Evolutionary conservation across 2,113 vertebrate species (phyloP).

Genomic region (Camelus dromedarius): DNA sequence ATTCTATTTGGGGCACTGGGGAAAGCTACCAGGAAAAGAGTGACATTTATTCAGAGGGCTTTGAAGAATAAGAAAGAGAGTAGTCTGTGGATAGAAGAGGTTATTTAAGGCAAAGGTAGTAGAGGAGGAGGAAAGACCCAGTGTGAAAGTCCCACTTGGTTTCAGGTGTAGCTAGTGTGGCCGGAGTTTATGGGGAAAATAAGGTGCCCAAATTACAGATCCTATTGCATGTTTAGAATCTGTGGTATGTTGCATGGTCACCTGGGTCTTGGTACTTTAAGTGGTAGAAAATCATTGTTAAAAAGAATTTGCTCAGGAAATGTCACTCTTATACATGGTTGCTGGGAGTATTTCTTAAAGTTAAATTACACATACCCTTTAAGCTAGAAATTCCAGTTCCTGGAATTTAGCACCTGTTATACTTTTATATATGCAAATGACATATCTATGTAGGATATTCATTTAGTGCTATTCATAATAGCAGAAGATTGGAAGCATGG

Average conservation of each 20-base stretch:
- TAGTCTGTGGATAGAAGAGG: background rate
- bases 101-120: background rate
- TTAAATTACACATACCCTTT: background rate
- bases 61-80: background rate
- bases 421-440: background rate
- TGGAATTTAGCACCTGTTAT: conserved; percentile 11
- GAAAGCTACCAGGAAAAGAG: background rate
- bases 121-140: background rate
- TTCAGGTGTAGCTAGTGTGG: background rate
- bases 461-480: background rate
- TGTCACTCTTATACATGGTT: background rate
- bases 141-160: background rate
- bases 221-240: background rate
- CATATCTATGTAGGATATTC: background rate
- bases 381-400: background rate
- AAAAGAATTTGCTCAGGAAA: conserved; percentile 5
- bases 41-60: background rate
- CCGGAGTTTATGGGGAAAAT: background rate
- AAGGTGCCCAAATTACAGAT: background rate
- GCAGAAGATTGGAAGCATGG: conserved; percentile 4
- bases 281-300: background rate
- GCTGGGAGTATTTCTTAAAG: background rate
- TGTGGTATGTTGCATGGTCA: background rate
- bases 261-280: background rate
- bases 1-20: background rate